Percentiles rank a stretch among this genome's conserved stretches.
Conservation (phyloP, 2,113 vertebrate genomes). For the Hipposideros armiger region DNA sequence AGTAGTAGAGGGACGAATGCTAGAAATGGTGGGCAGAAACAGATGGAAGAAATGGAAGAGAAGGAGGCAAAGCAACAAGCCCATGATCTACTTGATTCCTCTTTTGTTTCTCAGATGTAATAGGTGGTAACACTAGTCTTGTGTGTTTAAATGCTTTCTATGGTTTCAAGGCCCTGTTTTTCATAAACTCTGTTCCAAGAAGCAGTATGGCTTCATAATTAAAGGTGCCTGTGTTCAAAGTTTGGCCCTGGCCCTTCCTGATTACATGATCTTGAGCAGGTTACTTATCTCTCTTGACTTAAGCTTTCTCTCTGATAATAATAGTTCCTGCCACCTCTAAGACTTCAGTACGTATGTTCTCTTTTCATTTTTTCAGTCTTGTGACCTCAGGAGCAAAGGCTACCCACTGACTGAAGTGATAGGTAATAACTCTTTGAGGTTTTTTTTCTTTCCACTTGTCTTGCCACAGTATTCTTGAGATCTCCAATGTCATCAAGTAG, state of each 20-base stretch:
- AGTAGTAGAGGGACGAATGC: background rate
- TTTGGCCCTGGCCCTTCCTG: background rate
- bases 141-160: slow-evolving; percentile 28
- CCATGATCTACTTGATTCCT: background rate
- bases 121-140: background rate
- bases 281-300: slow-evolving; percentile 18
- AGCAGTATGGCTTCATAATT: background rate
- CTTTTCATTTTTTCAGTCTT: slow-evolving; percentile 18
- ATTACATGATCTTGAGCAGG: background rate
- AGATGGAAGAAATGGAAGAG: slow-evolving; percentile 5
- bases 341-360: background rate
- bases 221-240: slow-evolving; percentile 21
- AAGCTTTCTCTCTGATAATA: slow-evolving; percentile 17
- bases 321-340: background rate
- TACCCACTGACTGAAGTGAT: background rate
- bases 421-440: background rate
- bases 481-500: background rate
- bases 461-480: background rate
- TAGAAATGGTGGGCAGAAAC: background rate
- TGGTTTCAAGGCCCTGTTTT: background rate
- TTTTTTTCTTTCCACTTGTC: slow-evolving; percentile 18
- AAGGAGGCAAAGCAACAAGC: background rate
- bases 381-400: background rate
- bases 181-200: slow-evolving; percentile 28
- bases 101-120: background rate